A percentile compares a stretch with the other conserved stretches of the same genome.
phyloP scores from a whole-genome alignment of 2,888 invertebrate genomes.

The Myopa tessellatipennis region DNA sequence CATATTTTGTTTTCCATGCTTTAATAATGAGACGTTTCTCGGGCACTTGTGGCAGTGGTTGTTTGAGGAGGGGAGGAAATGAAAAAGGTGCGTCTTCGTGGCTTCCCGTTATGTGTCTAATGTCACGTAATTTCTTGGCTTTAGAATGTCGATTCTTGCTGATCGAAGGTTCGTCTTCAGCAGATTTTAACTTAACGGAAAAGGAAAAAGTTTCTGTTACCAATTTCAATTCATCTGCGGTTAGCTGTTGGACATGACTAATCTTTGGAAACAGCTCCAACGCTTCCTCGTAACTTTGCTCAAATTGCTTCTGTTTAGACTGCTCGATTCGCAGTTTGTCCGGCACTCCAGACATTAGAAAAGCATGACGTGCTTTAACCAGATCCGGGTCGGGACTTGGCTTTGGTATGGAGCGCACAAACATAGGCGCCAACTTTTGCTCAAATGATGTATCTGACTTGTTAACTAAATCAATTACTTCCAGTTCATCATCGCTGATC shows the following conservation, averaged over 20 bases:
- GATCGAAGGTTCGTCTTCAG: conserved; percentile 17
- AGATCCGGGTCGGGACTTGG: conserved; percentile 72
- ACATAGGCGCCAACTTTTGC: conserved; percentile 79
- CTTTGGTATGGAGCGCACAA: conserved; percentile 71
- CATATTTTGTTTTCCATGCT: conserved; percentile 71
- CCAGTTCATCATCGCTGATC: conserved; percentile 36
- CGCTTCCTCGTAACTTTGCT: conserved; percentile 61
- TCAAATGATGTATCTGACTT: conserved; percentile 54
- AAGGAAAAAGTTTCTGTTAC: conserved; percentile 33
- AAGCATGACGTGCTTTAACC: conserved; percentile 75
- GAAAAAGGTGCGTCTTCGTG: not conserved
- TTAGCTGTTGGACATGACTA: conserved; percentile 75
- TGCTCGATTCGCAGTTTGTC: conserved; percentile 73
- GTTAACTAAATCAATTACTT: conserved; percentile 59
- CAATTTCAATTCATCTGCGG: conserved; percentile 46
- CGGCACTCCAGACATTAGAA: conserved; percentile 79
- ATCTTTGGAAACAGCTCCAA: conserved; percentile 73
- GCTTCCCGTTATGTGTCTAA: conserved; percentile 50
- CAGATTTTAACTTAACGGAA: conserved; percentile 38
- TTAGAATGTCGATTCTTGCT: conserved; percentile 26
- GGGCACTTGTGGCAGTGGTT: conserved; percentile 49
- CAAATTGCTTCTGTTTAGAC: conserved; percentile 69
- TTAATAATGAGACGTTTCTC: conserved; percentile 68
- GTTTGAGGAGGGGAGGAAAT: conserved; percentile 45
- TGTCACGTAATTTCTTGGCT: not conserved